Base-by-base conservation (phyloP, 1,140 invertebrate genomes). In the Elysia chlorotica region DNA sequence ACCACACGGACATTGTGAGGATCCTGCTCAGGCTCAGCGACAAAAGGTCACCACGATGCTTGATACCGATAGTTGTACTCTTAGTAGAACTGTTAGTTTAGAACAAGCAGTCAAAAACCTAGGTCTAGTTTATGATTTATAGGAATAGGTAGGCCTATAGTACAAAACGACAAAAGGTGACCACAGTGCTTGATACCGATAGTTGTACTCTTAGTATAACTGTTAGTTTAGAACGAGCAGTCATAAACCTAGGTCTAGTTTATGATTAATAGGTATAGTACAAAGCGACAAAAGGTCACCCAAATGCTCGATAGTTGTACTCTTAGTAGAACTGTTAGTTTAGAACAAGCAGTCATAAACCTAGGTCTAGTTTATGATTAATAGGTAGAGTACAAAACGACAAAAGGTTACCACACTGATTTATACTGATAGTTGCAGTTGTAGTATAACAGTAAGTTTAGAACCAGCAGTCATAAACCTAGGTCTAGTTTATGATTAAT, bases 1-100 rank as follows among this genome's bases (percentile, higher is more conserved):
- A 78, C 36, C 82, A 84, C 59, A 77, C 69, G 53, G 82, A 84
- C 59, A 84, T 84, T 57, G 77, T 84, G 19, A 68, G 81, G n/a
- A 73, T 78, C 30, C 65, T 84, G 36, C 57, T 81, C 1, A 57
- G 70, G 19, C 71, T 84, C 36, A 80, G 80, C 71, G 73, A 79
- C n/a, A 75, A 73, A 77, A 81, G 80, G 81, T 83, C 72, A 59
- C 17, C 10, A 59, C 10, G 56, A 59, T 59, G 6, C 10, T 25
- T 25, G 56, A 10, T 10, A 25, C 6, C 41, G 10, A n/a, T 10
- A 48, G 10, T 10, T 14, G 41, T 14, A n/a, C 10, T 14, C 41
- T n/a, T 48, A 48, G n/a, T 48, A 48, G 41, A 48, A 48, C n/a
- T 48, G 10, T 14, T n/a, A 14, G 10, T 48, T 48, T 14, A 48